phyloP scores from a whole-genome alignment of 2,113 vertebrate species.

The Penelope pileata region DNA sequence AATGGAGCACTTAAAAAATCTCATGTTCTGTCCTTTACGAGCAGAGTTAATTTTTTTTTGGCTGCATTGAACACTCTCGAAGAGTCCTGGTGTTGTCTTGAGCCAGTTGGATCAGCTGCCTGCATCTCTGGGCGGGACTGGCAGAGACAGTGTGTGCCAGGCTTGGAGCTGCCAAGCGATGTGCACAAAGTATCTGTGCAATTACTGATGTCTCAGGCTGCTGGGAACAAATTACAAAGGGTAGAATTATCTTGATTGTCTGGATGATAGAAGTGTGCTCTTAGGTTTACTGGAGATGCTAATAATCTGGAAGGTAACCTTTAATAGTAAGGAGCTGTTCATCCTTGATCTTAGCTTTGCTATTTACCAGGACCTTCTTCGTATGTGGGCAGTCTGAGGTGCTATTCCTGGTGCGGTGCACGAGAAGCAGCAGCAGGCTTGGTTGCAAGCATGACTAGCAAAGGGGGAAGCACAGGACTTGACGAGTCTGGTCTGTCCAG shows the following conservation, averaged over 20 bases:
- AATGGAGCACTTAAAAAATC: neutral
- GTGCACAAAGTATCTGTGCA: constrained; percentile 11
- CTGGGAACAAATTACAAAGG: constrained; percentile 42
- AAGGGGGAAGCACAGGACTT: constrained; percentile 4
- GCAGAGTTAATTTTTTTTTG: neutral
- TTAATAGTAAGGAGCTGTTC: constrained; percentile 4
- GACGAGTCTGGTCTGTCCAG: neutral
- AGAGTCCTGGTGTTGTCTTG: constrained; percentile 37
- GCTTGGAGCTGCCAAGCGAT: constrained; percentile 22
- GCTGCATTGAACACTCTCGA: constrained; percentile 23
- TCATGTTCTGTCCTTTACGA: neutral
- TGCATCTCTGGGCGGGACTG: constrained; percentile 53
- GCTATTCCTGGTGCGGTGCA: constrained; percentile 45
- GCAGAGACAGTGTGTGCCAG: constrained; percentile 39
- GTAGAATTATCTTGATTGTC: constrained; percentile 41
- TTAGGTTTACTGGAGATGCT: neutral
- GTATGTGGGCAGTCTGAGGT: constrained; percentile 43
- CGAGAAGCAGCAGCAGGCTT: constrained; percentile 30
- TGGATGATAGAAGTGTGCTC: constrained; percentile 5
- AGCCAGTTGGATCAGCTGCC: constrained; percentile 53
- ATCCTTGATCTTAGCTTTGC: neutral
- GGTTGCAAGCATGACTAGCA: neutral
- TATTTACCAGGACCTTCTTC: constrained; percentile 37
- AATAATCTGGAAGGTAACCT: constrained; percentile 6
- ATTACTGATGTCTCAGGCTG: constrained; percentile 25